Evolutionary conservation across 1,140 invertebrate species (phyloP).

Genomic region (Phocides pigmalion): DNA sequence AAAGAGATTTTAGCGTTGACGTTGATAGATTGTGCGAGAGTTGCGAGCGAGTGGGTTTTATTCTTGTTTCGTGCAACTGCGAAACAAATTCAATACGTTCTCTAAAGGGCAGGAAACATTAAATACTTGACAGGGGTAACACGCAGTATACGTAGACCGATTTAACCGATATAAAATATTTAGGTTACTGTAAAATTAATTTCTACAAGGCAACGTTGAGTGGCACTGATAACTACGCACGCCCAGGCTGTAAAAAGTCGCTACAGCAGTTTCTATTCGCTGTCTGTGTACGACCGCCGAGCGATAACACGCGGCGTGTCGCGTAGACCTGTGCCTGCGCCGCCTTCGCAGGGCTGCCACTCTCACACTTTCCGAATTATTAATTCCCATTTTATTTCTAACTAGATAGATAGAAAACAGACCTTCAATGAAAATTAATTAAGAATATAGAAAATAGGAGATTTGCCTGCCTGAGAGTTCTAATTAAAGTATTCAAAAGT

Average conservation of each 20-base stretch:
- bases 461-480: too few species aligned
- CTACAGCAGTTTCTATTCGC: slow-evolving; percentile 65
- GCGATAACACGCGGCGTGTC: slow-evolving; percentile 73
- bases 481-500: too few species aligned
- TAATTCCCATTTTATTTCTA: neutral
- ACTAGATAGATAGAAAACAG: too few species aligned
- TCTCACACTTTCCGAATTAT: neutral
- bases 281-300: slow-evolving; percentile 64
- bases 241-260: slow-evolving; percentile 55
- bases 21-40: slow-evolving; percentile 31
- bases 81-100: neutral
- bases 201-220: slow-evolving; percentile 35
- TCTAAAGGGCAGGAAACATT: neutral
- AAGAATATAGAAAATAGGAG: too few species aligned
- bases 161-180: neutral
- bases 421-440: too few species aligned
- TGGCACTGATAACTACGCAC: slow-evolving; percentile 56
- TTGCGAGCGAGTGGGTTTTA: neutral
- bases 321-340: slow-evolving; percentile 53
- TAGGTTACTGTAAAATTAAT: slow-evolving; percentile 26
- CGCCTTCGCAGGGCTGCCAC: slow-evolving; percentile 59
- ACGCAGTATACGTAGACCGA: too few species aligned
- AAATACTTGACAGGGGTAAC: too few species aligned
- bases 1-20: slow-evolving; percentile 28
- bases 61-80: neutral